Conservation (phyloP, 2,113 vertebrate species). For the Macaca fascicularis region T2T-MFA8v1.1 NC_088393.1:44256001-44256500, state of each 20-base stretch:
- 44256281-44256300: conserved; percentile 81
- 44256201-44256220: conserved; percentile 83
- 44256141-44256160: conserved; percentile 77
- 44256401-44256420: conserved; percentile 80
- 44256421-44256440: conserved; percentile 82
- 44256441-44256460: conserved; percentile 79
- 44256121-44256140: conserved; percentile 74
- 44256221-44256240: conserved; percentile 80
- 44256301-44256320: conserved; percentile 78
- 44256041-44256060: conserved; percentile 77
- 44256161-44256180: conserved; percentile 82
- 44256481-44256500: conserved; percentile 80
- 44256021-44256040: conserved; percentile 76
- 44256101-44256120: conserved; percentile 78
- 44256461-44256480: conserved; percentile 81
- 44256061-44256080: conserved; percentile 77
- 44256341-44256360: conserved; percentile 82
- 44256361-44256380: conserved; percentile 79
- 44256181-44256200: conserved; percentile 82
- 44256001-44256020: conserved; percentile 77
- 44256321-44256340: conserved; percentile 79
- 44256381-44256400: conserved; percentile 78
- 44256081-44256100: conserved; percentile 77
- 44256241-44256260: conserved; percentile 79
- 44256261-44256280: conserved; percentile 81